Evolutionary conservation across 30 jellyfish, hydroid and myxozoan genomes (phyloP).

Genomic region (Aurelia sp.): DNA sequence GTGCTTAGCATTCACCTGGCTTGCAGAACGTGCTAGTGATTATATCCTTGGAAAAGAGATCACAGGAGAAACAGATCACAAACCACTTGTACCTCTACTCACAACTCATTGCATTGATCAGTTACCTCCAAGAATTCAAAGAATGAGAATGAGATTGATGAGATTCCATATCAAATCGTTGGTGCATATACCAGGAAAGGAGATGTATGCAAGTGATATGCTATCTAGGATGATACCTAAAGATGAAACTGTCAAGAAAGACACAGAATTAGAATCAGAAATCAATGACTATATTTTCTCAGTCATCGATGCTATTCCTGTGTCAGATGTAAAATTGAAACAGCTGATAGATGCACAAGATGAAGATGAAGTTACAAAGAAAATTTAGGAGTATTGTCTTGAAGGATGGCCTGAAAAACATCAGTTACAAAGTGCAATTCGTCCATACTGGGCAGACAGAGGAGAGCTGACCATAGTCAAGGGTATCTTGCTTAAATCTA

Average conservation of each 20-base stretch:
- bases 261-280: slow-evolving; percentile 15
- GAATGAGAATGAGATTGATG: slow-evolving; percentile 41
- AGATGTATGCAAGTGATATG: slow-evolving; percentile 43
- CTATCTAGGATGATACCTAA: slow-evolving; percentile 35
- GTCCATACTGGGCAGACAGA: slow-evolving; percentile 44
- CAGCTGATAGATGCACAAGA: slow-evolving; percentile 46
- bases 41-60: slow-evolving; percentile 51
- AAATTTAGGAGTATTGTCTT: slow-evolving; percentile 17
- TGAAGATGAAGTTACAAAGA: slow-evolving; percentile 38
- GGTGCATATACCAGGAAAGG: slow-evolving; percentile 49
- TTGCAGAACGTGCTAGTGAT: slow-evolving; percentile 53
- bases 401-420: slow-evolving; percentile 64
- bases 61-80: slow-evolving; percentile 53
- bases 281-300: slow-evolving; percentile 17
- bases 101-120: slow-evolving; percentile 51
- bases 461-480: slow-evolving; percentile 37
- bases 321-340: slow-evolving; percentile 24
- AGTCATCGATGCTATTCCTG: slow-evolving; percentile 37
- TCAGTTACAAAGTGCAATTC: slow-evolving; percentile 29
- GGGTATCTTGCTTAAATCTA: slow-evolving; percentile 22
- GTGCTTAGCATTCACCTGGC: slow-evolving; percentile 69
- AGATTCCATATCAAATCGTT: slow-evolving; percentile 20
- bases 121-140: slow-evolving; percentile 45
- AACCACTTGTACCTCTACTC: slow-evolving; percentile 45
- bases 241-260: background rate